Percentiles rank a stretch among this genome's conserved stretches.
Conservation (phyloP, 2,797 vertebrate genomes). For the Xenentodon cancila region DNA sequence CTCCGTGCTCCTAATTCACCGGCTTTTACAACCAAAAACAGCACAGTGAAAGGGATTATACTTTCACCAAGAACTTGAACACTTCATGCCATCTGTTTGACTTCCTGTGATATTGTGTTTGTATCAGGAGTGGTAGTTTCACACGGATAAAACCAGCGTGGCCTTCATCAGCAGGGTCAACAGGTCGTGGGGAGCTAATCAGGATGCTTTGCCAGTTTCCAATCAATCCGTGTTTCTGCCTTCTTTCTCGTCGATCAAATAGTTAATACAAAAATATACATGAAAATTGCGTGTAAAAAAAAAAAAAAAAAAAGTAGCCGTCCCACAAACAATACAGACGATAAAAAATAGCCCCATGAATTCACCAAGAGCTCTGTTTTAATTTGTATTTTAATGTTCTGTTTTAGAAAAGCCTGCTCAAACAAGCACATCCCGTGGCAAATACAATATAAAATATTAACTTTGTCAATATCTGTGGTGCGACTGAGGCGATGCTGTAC, state of each 20-base stretch:
- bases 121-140: constrained; percentile 1
- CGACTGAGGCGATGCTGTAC: constrained; percentile 71
- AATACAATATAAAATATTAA: constrained; percentile 82
- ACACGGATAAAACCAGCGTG: not conserved
- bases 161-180: constrained; percentile 27
- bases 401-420: constrained; percentile 70
- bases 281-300: constrained; percentile 40
- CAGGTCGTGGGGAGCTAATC: constrained; percentile 39
- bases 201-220: constrained; percentile 15
- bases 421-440: constrained; percentile 77
- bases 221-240: constrained; percentile 47
- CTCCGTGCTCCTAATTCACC: constrained; percentile 73
- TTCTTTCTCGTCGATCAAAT: constrained; percentile 29
- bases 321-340: not conserved
- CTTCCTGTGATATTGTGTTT: not conserved
- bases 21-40: constrained; percentile 63
- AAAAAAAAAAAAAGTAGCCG: constrained; percentile 6
- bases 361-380: constrained; percentile 68
- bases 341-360: constrained; percentile 33
- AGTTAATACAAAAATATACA: constrained; percentile 40
- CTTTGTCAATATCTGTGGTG: constrained; percentile 75
- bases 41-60: constrained; percentile 58
- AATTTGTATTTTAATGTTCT: constrained; percentile 76
- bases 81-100: not conserved
- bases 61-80: constrained; percentile 45